phyloP scores from a whole-genome alignment of 2,113 vertebrate species.

The Boleophthalmus pectinirostris region DNA sequence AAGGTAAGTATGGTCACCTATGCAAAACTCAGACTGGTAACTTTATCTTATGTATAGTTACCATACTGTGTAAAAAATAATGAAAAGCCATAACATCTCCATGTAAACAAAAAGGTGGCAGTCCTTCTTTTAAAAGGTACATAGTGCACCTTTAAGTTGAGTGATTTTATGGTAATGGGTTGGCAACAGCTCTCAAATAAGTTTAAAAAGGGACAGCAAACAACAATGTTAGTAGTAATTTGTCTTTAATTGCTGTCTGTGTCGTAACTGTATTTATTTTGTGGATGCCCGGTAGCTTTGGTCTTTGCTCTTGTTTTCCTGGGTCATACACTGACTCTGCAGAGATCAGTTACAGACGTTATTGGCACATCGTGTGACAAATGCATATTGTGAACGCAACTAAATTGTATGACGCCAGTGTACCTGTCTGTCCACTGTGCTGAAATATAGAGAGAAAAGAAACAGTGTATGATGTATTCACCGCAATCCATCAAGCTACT shows the following conservation, averaged over 20 bases:
- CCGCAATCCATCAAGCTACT: neutral
- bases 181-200: neutral
- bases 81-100: no score
- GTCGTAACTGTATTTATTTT: conserved; percentile 14
- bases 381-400: neutral
- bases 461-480: conserved; percentile 2
- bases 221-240: neutral
- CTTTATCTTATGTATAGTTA: no score
- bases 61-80: no score
- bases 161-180: no score
- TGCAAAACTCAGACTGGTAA: no score
- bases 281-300: conserved; percentile 13
- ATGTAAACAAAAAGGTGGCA: no score
- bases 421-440: neutral
- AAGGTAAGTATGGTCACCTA: no score
- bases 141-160: no score
- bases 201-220: neutral
- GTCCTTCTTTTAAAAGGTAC: no score
- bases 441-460: neutral
- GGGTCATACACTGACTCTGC: neutral
- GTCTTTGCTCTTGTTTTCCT: neutral
- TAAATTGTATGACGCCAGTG: neutral
- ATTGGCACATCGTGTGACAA: conserved; percentile 3
- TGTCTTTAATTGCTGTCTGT: neutral
- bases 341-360: neutral